These are phyloP conservation scores for Patella vulgata DNA, from an alignment of 1,140 invertebrate species.

Conservation along the genomic window DNA sequence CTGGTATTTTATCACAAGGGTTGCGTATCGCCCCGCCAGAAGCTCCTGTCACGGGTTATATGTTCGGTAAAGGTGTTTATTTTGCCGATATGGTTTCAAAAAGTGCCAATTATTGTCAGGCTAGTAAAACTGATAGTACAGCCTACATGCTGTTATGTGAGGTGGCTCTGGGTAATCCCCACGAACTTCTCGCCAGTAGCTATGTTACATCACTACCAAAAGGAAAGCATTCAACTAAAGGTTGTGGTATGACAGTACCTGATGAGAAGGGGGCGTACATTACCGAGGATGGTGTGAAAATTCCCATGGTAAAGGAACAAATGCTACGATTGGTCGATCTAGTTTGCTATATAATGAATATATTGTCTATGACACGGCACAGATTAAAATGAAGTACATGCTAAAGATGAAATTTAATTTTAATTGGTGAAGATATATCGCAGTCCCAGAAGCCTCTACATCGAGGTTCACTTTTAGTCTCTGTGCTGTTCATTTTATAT, in stretches of 20 bases:
- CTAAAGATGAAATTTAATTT: constrained; percentile 65
- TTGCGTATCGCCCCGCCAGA: constrained; percentile 84
- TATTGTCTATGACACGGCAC: constrained; percentile 68
- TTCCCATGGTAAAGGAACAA: constrained; percentile 59
- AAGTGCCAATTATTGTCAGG: constrained; percentile 96
- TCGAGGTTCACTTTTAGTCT: too few relatives aligned
- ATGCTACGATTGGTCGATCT: constrained; percentile 35
- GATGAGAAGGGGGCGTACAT: constrained; percentile 45
- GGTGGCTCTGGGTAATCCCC: constrained; percentile 88
- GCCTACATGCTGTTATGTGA: constrained; percentile 93
- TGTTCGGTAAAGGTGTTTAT: constrained; percentile 93
- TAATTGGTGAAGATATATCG: constrained; percentile 63
- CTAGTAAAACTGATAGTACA: constrained; percentile 75
- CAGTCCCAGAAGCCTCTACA: too few relatives aligned
- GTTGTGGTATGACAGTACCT: constrained; percentile 60
- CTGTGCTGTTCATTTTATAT: too few relatives aligned
- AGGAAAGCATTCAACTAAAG: constrained; percentile 66
- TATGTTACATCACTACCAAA: constrained; percentile 61
- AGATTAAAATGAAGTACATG: constrained; percentile 66
- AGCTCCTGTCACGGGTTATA: constrained; percentile 80
- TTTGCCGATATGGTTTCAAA: constrained; percentile 99
- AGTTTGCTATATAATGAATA: constrained; percentile 68
- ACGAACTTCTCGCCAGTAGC: constrained; percentile 71
- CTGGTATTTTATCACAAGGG: constrained; percentile 96
- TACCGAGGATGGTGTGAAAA: constrained; percentile 53